These are phyloP conservation scores for Spatula clypeata DNA, from an alignment of 2,797 vertebrate genomes.

Conservation along the genomic window DNA sequence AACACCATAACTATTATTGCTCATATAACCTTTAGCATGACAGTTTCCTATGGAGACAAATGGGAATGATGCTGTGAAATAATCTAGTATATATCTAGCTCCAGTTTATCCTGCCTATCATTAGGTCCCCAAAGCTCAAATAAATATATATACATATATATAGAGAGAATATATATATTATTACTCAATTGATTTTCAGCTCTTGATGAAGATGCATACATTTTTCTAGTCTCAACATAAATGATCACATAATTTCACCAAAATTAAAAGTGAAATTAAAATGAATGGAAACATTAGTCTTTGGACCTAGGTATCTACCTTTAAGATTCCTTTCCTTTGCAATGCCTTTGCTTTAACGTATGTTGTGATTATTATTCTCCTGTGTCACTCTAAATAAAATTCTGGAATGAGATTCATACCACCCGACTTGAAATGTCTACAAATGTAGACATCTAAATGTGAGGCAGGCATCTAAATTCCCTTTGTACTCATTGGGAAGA, in stretches of 20 bases:
- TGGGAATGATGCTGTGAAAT: neutral
- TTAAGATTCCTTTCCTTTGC: neutral
- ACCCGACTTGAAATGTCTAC: neutral
- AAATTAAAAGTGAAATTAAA: neutral
- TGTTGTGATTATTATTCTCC: neutral
- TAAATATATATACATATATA: neutral
- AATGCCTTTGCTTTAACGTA: neutral
- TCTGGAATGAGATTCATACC: neutral
- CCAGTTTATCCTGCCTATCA: too few species aligned
- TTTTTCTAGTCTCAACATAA: neutral
- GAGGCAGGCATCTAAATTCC: neutral
- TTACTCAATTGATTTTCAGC: neutral
- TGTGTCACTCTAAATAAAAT: neutral
- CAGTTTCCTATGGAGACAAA: neutral
- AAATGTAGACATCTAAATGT: neutral
- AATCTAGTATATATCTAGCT: rapidly evolving
- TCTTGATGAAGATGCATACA: neutral
- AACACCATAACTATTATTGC: neutral
- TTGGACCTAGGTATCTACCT: neutral
- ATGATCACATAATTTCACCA: neutral
- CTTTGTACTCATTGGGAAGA: neutral
- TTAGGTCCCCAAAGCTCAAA: neutral
- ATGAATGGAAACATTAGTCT: neutral
- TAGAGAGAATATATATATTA: neutral
- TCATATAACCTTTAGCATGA: neutral